phyloP scores from a whole-genome alignment of 2,888 invertebrate species.

The Timandra comae region DNA sequence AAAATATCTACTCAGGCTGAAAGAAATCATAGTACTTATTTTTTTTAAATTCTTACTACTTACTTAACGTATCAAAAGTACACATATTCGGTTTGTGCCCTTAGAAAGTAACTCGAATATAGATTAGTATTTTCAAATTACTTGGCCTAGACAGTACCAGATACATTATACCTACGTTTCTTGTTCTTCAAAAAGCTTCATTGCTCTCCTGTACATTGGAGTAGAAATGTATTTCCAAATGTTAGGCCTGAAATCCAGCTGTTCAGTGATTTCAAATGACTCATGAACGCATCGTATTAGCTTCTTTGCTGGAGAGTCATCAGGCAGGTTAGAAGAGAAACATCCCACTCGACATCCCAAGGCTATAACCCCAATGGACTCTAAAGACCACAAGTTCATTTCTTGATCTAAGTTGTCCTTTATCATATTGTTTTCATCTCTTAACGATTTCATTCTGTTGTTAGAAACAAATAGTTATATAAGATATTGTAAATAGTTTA shows the following conservation, averaged over 20 bases:
- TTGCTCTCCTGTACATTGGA: conserved; percentile 36
- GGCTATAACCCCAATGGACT: conserved; percentile 54
- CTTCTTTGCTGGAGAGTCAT: conserved; percentile 32
- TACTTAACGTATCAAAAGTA: too few relatives aligned
- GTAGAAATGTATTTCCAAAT: conserved; percentile 43
- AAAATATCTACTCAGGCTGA: conserved; percentile 30
- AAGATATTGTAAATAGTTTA: too few relatives aligned
- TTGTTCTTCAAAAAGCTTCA: conserved; percentile 45
- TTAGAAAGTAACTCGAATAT: too few relatives aligned
- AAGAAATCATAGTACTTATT: too few relatives aligned
- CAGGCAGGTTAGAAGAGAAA: conserved; percentile 31
- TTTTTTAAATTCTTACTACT: too few relatives aligned
- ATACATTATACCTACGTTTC: conserved; percentile 38
- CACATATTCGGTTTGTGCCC: too few relatives aligned
- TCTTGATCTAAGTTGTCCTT: conserved; percentile 70
- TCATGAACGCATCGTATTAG: conserved; percentile 40
- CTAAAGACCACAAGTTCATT: conserved; percentile 77
- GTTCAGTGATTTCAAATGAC: conserved; percentile 25
- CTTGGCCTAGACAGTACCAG: too few relatives aligned
- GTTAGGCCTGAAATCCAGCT: conserved; percentile 44
- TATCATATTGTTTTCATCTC: conserved; percentile 70
- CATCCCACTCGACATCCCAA: conserved; percentile 42
- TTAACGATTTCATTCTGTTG: conserved; percentile 65
- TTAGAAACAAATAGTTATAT: too few relatives aligned
- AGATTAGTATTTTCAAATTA: too few relatives aligned